These are phyloP conservation scores for Ameiurus melas DNA, from an alignment of 2,113 vertebrate species.

Conservation along the genomic window DNA sequence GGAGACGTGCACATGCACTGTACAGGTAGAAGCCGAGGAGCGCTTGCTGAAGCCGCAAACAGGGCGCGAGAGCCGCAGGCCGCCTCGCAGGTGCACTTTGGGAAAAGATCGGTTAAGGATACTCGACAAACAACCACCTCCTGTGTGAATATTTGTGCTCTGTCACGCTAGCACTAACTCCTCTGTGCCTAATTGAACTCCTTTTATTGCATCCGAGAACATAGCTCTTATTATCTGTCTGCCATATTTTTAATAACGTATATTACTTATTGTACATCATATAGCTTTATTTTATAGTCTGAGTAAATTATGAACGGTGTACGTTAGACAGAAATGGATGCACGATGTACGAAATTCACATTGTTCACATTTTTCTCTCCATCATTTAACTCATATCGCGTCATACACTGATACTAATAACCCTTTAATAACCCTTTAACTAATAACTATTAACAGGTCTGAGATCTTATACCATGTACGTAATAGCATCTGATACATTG, in stretches of 20 bases:
- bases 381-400: neutral
- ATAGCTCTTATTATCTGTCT: neutral
- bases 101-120: conserved; percentile 49
- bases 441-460: no score
- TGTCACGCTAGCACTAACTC: conserved; percentile 12
- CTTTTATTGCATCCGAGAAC: neutral
- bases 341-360: neutral
- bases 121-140: conserved; percentile 31
- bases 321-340: neutral
- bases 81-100: conserved; percentile 48
- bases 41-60: conserved; percentile 47
- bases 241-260: no score
- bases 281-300: neutral
- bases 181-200: neutral
- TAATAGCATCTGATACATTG: neutral
- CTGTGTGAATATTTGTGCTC: conserved; percentile 23
- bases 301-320: neutral
- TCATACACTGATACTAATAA: neutral
- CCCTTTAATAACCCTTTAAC: no score
- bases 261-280: neutral
- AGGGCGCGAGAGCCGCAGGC: conserved; percentile 36
- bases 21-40: conserved; percentile 49
- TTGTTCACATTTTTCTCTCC: neutral
- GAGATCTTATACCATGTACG: neutral
- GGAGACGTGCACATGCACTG: conserved; percentile 53